Evolutionary conservation across 2,113 vertebrate species (phyloP), one percentile per base, ranked within the genome.

Genomic region (Neolamprologus fasciatus): DNA sequence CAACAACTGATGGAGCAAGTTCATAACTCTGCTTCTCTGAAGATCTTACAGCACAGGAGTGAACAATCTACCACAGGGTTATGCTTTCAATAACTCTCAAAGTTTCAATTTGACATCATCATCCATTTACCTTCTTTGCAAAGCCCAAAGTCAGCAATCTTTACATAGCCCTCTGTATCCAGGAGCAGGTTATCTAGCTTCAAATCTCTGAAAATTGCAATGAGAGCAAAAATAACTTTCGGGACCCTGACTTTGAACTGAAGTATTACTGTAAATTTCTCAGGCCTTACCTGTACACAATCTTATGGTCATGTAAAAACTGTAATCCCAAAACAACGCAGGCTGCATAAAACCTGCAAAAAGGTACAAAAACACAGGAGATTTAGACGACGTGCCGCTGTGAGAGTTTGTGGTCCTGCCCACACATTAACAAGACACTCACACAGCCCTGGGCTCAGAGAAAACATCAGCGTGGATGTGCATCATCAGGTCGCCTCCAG

Each of bases 401-500:
- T 16, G 40, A 19, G n/a, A 40, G 21, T 78, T 78, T 78, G 26
- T 4, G 17, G 16, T 87, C 23, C 4, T 26, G 7, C 42, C 58
- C 5, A 28, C 28, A 45, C 12, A 12, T 5, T n/a, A n/a, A 35
- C 28, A 26, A 19, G 23, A 83, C 86, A 98, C 99, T 99, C 96
- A 99, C 99, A 99, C 96, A 89, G 98, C 98, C 90, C 99, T 96
- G n/a, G 98, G 97, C 94, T 99, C 99, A 23, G 98, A 98, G 96
- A 99, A 99, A 85, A 99, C 99, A 40, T 99, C 98, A 2, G 99
- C 98, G 57, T 99, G 99, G 91, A 99, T 99, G 96, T 99, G 99
- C 99, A 99, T 99, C 99, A 99, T 99, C 85, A 99, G 96, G 93
- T 99, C 99, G 31, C 99, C 99, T 33, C 99, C 99, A 5, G 99